Base-by-base conservation (phyloP, 2,113 vertebrate species). In the Otis tarda region DNA sequence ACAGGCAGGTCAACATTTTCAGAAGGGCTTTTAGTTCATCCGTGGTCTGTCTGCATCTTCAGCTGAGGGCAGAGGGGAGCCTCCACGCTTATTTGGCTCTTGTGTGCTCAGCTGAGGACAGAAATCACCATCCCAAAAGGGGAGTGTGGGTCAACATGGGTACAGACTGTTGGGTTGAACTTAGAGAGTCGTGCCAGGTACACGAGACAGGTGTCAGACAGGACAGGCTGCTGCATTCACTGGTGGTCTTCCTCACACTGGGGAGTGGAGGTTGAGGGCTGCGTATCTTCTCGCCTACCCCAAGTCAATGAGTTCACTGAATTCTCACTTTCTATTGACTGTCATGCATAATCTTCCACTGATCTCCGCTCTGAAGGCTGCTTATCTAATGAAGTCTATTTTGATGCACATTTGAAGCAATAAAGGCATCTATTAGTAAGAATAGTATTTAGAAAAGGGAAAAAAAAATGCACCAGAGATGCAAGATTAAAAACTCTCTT, bases 241-340 rank as follows among this genome's bases (percentile, higher is more conserved):
- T 47, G 35, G 18, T 69, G 28, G 27, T 27, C 79, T 57, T 75
- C 16, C 50, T 65, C 68, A 41, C 22, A 27, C 30, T 6, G 37
- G 41, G 41, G 50, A 88, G 20, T 0, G 0, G 14, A 13, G 11
- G 28, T 3, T 71, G 67, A 85, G 50, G 35, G 33, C 43, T 68
- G 6, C 8, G 8, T 3, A 10, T 41, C 43, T 68, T 35, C 59
- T 79, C 0, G 0, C 30, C 28, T 49, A 57, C 6, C 57, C 19
- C 55, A 57, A 33, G 20, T 14, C 3, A 0, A 12, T 5, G 2
- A 60, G 19, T 25, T 56, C 55, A 59, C 59, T 31, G 14, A 70
- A 77, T 77, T 92, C 64, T 67, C 64, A 47, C 20, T 20, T 81
- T 83, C 65, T 83, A 39, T 22, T 59, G 28, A 6, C 25, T 77